Base-by-base conservation (phyloP, 2,888 invertebrate species). In the Agonopterix alstromeriana region DNA sequence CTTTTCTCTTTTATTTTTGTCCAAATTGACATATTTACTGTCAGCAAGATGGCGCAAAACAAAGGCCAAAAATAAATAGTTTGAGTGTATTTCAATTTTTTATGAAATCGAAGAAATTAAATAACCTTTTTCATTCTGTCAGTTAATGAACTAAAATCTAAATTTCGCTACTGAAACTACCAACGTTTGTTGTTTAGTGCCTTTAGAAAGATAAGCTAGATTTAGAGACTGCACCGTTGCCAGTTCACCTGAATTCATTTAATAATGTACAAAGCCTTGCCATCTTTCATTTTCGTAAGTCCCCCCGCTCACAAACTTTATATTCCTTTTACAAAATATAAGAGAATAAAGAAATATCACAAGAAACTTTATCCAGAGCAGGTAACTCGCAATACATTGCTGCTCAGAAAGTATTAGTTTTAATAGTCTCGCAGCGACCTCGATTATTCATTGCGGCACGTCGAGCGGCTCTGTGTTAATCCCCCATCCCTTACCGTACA, bases 381-480 rank as follows among this genome's bases (percentile, higher is more conserved):
- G 42, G 12, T 11, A 38, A 8, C 42, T n/a, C 42, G 42, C 42
- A 12, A 12, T 42, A 61, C 61, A 65, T 61, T 51, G 63, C 53
- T 50, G 63, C 63, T 60, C 56, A 56, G 53, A 63, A 67, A 65
- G 70, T 67, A 67, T 74, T 72, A 67, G 58, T 65, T 71, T 68
- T 70, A 70, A 74, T 71, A 68, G 65, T 60, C 57, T 53, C 53
- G 53, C 50, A 50, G 53, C 55, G 53, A 61, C 62, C 66, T 63
- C 75, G 69, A 69, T 75, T 73, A 75, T 73, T 74, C 71, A 73
- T 65, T 67, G 69, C 62, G 60, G 66, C 70, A 70, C 71, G 65
- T 68, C 64, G 60, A 47, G 52, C 56, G 65, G 64, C 62, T 66
- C 56, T 50, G 27, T 48, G 53, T 56, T 77, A 73, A 78, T 71